A percentile compares a stretch with the other conserved stretches of the same genome.
These are phyloP conservation scores for Aspidoscelis tigris DNA, from an alignment of 2,113 vertebrate species.

Conservation along the genomic window DNA sequence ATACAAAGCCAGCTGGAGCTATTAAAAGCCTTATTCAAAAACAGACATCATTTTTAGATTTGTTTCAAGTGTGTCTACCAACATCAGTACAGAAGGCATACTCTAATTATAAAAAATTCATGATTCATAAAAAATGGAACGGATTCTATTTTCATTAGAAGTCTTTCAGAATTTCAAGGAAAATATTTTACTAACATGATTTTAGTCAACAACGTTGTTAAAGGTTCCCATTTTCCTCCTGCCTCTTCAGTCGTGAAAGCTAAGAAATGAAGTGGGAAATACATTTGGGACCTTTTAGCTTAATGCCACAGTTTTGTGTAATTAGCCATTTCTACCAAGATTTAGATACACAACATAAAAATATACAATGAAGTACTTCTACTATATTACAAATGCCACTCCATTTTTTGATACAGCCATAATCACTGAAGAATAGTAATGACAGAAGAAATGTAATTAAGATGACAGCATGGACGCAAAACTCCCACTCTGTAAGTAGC, in stretches of 20 bases:
- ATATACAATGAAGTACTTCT: neutral
- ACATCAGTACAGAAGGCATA: neutral
- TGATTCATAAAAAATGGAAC: neutral
- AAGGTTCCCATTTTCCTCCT: constrained; percentile 3
- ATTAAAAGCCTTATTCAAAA: no score
- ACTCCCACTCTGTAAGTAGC: neutral
- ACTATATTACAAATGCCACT: neutral
- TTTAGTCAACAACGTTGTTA: neutral
- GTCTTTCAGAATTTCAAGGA: neutral
- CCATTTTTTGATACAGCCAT: neutral
- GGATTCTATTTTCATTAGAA: neutral
- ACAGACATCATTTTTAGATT: neutral
- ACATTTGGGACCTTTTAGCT: neutral
- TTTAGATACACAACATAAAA: neutral
- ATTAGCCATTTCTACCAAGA: neutral
- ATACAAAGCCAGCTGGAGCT: neutral
- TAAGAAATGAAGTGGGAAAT: neutral
- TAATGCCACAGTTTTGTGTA: neutral
- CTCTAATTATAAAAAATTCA: neutral
- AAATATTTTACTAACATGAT: neutral
- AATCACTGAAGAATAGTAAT: neutral
- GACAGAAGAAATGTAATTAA: neutral
- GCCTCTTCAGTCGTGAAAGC: neutral
- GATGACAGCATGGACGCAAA: neutral
- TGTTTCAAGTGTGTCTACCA: neutral